Conservation (phyloP, 2,113 vertebrate species). For the Python bivittatus region DNA sequence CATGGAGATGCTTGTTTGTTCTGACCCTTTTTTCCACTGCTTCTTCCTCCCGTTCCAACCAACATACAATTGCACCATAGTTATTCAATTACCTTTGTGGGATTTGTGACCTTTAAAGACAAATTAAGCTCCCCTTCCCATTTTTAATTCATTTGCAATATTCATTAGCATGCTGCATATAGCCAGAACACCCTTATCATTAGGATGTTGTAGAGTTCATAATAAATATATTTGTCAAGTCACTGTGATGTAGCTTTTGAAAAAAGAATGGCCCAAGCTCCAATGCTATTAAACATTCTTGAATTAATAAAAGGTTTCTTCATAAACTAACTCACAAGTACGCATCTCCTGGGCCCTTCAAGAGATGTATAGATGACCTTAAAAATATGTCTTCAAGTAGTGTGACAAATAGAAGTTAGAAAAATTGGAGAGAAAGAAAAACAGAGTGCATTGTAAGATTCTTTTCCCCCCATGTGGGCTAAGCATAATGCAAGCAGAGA, state of each 20-base stretch:
- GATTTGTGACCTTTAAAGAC: constrained; percentile 25
- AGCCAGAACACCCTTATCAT: constrained; percentile 30
- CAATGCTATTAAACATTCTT: constrained; percentile 11
- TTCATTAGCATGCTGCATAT: constrained; percentile 16
- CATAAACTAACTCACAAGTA: neutral
- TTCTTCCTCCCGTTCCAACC: neutral
- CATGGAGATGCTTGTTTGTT: neutral
- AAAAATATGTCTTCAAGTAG: neutral
- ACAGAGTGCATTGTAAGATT: neutral
- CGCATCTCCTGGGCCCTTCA: neutral
- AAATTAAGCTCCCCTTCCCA: constrained; percentile 11
- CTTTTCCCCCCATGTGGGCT: neutral
- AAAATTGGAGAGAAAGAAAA: constrained; percentile 8
- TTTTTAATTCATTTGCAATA: constrained; percentile 29
- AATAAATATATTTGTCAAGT: constrained; percentile 69
- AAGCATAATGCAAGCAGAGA: fast-evolving
- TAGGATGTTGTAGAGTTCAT: constrained; percentile 47
- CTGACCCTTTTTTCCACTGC: constrained; percentile 1
- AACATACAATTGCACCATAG: neutral
- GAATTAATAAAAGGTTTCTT: constrained; percentile 35
- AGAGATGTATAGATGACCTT: constrained; percentile 14
- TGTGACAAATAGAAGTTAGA: neutral
- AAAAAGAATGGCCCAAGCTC: constrained; percentile 52
- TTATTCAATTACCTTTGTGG: constrained; percentile 41
- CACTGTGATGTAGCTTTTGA: constrained; percentile 49